A percentile compares a stretch with the other conserved stretches of the same genome.
phyloP scores from a whole-genome alignment of 2,113 vertebrate species.

The Ondatra zibethicus region DNA sequence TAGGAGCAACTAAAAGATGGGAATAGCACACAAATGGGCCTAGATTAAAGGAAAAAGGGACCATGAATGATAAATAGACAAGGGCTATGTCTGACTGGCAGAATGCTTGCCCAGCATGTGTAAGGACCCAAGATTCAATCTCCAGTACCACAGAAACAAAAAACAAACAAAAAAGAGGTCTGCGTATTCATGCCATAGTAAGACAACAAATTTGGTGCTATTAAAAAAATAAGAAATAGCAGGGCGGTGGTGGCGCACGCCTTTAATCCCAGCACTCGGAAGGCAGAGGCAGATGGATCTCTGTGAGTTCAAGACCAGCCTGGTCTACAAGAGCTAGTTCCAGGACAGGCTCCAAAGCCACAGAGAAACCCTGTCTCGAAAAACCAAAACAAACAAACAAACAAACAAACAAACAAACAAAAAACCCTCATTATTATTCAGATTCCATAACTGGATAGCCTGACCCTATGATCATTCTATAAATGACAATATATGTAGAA shows the following conservation, averaged over 20 bases:
- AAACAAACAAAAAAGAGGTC: background rate
- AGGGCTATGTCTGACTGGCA: background rate
- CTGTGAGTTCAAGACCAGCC: no score
- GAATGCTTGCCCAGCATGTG: background rate
- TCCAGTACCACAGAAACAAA: background rate
- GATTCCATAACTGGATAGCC: background rate
- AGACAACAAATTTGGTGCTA: background rate
- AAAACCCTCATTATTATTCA: background rate
- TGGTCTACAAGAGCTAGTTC: no score
- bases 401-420: background rate
- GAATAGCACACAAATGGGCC: background rate
- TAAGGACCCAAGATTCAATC: background rate
- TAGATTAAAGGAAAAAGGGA: background rate
- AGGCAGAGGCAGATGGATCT: no score
- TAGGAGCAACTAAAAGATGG: background rate
- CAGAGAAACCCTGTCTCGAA: no score
- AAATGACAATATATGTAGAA: conserved; percentile 23
- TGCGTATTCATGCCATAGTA: background rate
- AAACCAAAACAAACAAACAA: no score
- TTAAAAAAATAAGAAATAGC: background rate
- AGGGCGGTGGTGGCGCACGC: no score
- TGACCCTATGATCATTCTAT: conserved; percentile 30
- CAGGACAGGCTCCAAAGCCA: no score
- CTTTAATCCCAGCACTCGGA: no score
- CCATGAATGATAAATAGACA: background rate